These are phyloP conservation scores for Pachliopta kotzebuea DNA, from an alignment of 2,888 invertebrate genomes.

Conservation along the genomic window DNA sequence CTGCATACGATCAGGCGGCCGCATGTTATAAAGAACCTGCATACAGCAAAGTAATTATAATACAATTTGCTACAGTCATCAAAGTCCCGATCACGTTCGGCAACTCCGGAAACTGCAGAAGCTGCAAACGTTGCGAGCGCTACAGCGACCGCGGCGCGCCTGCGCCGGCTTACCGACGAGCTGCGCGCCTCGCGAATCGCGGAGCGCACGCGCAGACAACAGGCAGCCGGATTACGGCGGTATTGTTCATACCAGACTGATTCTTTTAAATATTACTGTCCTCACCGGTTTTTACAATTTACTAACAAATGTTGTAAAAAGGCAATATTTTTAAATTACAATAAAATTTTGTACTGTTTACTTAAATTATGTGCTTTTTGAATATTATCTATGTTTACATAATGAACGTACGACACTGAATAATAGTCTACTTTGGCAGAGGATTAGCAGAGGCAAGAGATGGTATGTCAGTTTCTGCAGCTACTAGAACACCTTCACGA, in stretches of 20 bases:
- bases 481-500: constrained; percentile 58
- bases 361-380: too few relatives aligned
- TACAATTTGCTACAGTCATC: constrained; percentile 70
- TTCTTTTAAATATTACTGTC: not conserved
- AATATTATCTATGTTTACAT: not conserved
- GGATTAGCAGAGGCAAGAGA: constrained; percentile 77
- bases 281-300: not conserved
- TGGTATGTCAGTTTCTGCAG: constrained; percentile 61
- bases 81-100: constrained; percentile 84
- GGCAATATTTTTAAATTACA: too few relatives aligned
- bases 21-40: not conserved
- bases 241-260: constrained; percentile 32
- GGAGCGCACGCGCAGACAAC: constrained; percentile 66
- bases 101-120: constrained; percentile 82
- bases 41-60: not conserved
- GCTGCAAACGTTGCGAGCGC: constrained; percentile 47
- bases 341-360: too few relatives aligned
- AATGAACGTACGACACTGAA: constrained; percentile 10
- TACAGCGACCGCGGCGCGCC: constrained; percentile 77
- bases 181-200: constrained; percentile 76
- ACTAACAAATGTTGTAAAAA: not conserved
- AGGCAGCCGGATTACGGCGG: constrained; percentile 65
- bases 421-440: constrained; percentile 38
- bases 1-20: too few relatives aligned
- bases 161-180: constrained; percentile 88